Evolutionary conservation across 2,888 invertebrate genomes (phyloP), one percentile per base, ranked within the genome.

Genomic region (Rhorus exstirpatorius): DNA sequence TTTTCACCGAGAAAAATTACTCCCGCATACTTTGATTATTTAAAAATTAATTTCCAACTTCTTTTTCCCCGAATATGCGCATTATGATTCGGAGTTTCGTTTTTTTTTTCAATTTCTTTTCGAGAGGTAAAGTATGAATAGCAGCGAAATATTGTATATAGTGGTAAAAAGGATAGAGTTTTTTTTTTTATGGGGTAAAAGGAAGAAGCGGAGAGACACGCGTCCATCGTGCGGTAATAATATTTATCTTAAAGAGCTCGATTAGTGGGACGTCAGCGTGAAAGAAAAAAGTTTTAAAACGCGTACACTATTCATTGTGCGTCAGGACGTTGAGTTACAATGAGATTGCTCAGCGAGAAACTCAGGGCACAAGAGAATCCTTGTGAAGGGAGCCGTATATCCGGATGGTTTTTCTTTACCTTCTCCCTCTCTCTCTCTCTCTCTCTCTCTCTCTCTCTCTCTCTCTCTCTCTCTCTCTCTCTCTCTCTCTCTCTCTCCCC

Each of bases 251-350:
- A 41, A 44, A 41, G 26, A 17, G 60, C n/a, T 38, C 53, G 44
- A 84, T 82, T 82, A 75, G 75, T 74, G 14, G 63, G 51, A 14
- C 51, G 74, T 41, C 17, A 46, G 7, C 53, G 53, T 71, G 46
- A 46, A 58, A 71, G 14, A n/a, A 46, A 58, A 46, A 7, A 49
- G 24, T 41, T 49, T 72, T 19, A 60, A 87, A 87, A 81, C 75
- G 77, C 80, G 70, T 76, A 80, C 81, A 87, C 83, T 84, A 85
- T 86, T 87, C 86, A 83, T 87, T 85, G 86, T 85, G 84, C 53
- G 53, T 49, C 21, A 21, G 51, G 31, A 46, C 12, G 19, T 21
- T 55, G 65, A 24, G 61, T 74, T 74, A 72, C 74, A 72, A 79
- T 53, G 61, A 79, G 74, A 74, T 24, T 61, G 60, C 53, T 26